Evolutionary conservation across 2,888 invertebrate genomes (phyloP).

Genomic region (Notodonta ziczac): DNA sequence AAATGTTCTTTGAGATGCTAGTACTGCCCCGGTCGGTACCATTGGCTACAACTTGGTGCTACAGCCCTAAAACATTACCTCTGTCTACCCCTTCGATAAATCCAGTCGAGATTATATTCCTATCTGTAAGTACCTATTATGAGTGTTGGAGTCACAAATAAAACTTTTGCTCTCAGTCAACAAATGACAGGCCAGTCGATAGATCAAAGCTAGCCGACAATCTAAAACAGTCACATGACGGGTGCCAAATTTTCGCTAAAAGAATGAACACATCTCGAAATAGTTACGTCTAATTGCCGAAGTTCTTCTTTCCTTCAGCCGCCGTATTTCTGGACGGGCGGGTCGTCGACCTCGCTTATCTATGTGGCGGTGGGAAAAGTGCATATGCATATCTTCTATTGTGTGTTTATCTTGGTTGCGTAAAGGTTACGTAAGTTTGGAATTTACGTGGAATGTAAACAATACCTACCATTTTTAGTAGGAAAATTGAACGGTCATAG

Average conservation of each 20-base stretch:
- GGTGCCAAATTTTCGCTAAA: slow-evolving; percentile 68
- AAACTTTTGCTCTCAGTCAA: not conserved
- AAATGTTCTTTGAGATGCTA: no score
- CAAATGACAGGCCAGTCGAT: slow-evolving; percentile 11
- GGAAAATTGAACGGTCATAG: no score
- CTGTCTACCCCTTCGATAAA: no score
- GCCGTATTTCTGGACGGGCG: slow-evolving; percentile 41
- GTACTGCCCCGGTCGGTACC: no score
- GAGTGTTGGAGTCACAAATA: not conserved
- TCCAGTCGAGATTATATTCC: no score
- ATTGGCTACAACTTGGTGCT: no score
- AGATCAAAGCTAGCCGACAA: slow-evolving; percentile 31
- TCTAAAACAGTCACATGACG: slow-evolving; percentile 39
- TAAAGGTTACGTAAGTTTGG: not conserved
- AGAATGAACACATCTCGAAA: slow-evolving; percentile 52
- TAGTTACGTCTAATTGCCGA: slow-evolving; percentile 53
- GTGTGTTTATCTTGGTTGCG: not conserved
- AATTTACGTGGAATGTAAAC: not conserved
- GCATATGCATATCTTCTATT: not conserved
- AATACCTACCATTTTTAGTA: no score
- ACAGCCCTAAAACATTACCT: no score
- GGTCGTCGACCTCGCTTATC: slow-evolving; percentile 43
- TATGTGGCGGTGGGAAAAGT: not conserved
- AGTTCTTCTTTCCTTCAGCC: slow-evolving; percentile 33
- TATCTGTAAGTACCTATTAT: not conserved